Base-by-base conservation (phyloP, 2,888 invertebrate species). In the Oligia strigilis region DNA sequence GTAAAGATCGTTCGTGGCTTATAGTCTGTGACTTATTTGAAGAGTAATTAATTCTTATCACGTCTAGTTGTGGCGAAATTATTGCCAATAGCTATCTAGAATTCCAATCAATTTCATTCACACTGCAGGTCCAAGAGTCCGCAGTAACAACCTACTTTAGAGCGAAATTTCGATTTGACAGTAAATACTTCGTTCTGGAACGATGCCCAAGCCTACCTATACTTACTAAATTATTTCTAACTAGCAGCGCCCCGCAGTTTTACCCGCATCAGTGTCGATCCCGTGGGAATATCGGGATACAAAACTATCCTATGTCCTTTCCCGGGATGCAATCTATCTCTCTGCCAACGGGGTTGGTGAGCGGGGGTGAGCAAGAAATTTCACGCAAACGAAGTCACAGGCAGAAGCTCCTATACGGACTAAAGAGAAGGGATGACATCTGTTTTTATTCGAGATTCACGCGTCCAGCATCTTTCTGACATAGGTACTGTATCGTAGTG, bases 31-130 rank as follows among this genome's bases (percentile, higher is more conserved):
- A 58, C 23, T 52, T 60, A 49, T 81, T 78, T 49, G 49, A 29
- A 40, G 23, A 49, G 60, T 60, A 81, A 58, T 60, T 60, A 40
- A 60, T 79, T 79, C 62, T 36, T 75, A 40, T 82, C 52, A 75
- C 75, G 52, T 82, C 17, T 17, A 64, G 11, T 19, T 82, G 23
- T 55, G 62, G 55, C 0, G 36, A 46, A 79, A 75, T 55, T n/a
- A 75, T 64, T 82, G 9, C 19, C 43, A 75, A 36, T 73, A 52
- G 52, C 29, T 58, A 69, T 49, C 49, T 49, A 14, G 17, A 29
- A 60, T 60, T 52, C 23, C 17, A 74, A 62, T 43, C 17, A n/a
- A 52, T 75, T 52, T 29, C 17, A 43, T 75, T 78, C 2, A 19
- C 5, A 43, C 23, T 52, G 14, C 19, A 17, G 14, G 49, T 52